These are phyloP conservation scores for Andrena minutula DNA, from an alignment of 2,888 invertebrate species.

Conservation along the genomic window DNA sequence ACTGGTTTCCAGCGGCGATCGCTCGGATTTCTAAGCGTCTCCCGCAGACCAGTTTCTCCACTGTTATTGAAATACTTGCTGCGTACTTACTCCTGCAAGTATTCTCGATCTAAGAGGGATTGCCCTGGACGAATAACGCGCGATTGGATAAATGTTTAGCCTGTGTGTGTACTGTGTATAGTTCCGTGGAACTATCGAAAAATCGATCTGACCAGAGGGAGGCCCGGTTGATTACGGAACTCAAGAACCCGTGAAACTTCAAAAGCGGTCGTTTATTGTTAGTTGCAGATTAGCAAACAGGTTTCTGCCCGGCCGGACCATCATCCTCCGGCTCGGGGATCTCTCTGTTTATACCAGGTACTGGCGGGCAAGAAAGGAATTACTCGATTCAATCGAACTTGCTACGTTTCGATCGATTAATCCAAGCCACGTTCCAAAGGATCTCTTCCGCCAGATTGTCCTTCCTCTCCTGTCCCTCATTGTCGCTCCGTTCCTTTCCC, in stretches of 20 bases:
- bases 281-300: constrained; percentile 62
- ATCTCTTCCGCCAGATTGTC: not conserved
- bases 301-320: constrained; percentile 39
- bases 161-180: constrained; percentile 19
- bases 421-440: constrained; percentile 13
- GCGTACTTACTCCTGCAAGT: constrained; percentile 69
- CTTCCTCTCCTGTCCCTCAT: not conserved
- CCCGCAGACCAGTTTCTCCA: constrained; percentile 23
- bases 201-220: constrained; percentile 44
- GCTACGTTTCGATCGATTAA: constrained; percentile 40
- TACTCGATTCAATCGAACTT: constrained; percentile 46
- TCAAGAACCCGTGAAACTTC: constrained; percentile 52
- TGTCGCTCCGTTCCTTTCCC: not conserved
- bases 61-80: constrained; percentile 77
- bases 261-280: constrained; percentile 53
- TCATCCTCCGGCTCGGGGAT: constrained; percentile 19
- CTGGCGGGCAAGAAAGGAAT: constrained; percentile 46
- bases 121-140: constrained; percentile 53
- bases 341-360: constrained; percentile 33
- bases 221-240: constrained; percentile 32
- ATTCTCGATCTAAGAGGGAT: constrained; percentile 57
- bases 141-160: constrained; percentile 48
- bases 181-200: constrained; percentile 45
- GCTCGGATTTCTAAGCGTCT: constrained; percentile 37
- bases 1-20: constrained; percentile 19